phyloP scores from a whole-genome alignment of 1,140 invertebrate genomes.

The Platyscapa corneri region DNA sequence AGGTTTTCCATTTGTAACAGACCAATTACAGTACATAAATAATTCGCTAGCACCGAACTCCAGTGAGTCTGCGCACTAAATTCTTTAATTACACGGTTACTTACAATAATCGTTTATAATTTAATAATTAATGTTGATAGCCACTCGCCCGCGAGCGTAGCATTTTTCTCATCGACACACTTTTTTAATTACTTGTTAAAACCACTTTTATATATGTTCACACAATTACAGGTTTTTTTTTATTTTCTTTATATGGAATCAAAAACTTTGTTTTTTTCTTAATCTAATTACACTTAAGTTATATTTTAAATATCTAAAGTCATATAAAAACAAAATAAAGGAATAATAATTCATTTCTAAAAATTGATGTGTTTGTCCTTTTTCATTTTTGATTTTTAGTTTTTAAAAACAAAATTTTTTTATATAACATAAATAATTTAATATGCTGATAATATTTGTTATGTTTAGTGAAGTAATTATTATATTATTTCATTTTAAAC shows the following conservation, averaged over 20 bases:
- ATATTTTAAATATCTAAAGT: not conserved
- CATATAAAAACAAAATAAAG: not conserved
- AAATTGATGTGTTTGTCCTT: not conserved
- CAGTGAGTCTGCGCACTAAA: slow-evolving; percentile 7
- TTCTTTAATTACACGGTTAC: slow-evolving; percentile 58
- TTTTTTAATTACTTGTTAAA: slow-evolving; percentile 52
- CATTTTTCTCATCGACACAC: slow-evolving; percentile 54
- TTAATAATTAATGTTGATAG: slow-evolving; percentile 64
- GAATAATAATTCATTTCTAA: not conserved
- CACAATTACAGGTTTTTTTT: slow-evolving; percentile 46
- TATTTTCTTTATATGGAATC: slow-evolving; percentile 33
- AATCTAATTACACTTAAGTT: slow-evolving; percentile 5
- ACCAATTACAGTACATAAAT: slow-evolving; percentile 18
- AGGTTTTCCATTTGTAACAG: not conserved
- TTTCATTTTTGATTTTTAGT: not conserved
- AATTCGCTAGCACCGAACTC: slow-evolving; percentile 9
- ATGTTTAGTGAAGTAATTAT: too few relatives aligned
- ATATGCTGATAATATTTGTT: not conserved
- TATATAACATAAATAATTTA: not conserved
- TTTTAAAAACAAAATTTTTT: not conserved
- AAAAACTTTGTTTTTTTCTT: not conserved
- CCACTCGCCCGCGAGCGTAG: slow-evolving; percentile 70
- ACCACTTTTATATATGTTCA: slow-evolving; percentile 45
- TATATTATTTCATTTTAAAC: too few relatives aligned
- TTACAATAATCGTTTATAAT: slow-evolving; percentile 55